Evolutionary conservation across 2,113 vertebrate genomes (phyloP).

Genomic region (Etheostoma cragini): DNA sequence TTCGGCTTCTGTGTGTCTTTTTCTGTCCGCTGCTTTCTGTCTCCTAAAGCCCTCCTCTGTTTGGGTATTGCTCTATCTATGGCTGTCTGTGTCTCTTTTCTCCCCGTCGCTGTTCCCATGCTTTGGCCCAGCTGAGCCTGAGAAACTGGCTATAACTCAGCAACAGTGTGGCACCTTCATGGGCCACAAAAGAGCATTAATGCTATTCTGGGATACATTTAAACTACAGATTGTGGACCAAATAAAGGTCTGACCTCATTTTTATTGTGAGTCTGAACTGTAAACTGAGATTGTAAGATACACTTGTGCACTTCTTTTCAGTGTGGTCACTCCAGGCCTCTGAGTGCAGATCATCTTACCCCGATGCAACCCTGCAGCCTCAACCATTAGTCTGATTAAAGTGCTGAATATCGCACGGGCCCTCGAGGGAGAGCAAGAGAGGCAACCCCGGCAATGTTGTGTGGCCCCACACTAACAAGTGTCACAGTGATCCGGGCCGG

Average conservation of each 20-base stretch:
- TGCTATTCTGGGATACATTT: conserved; percentile 42
- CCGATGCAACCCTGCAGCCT: conserved; percentile 49
- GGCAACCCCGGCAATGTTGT: conserved; percentile 47
- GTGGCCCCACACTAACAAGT: conserved; percentile 79
- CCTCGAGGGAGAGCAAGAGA: conserved; percentile 44
- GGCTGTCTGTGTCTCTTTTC: conserved; percentile 62
- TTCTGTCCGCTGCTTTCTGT: conserved; percentile 68
- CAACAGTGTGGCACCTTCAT: conserved; percentile 28
- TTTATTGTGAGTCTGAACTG: conserved; percentile 64
- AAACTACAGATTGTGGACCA: conserved; percentile 34
- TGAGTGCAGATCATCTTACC: conserved; percentile 75
- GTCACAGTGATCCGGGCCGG: conserved; percentile 73
- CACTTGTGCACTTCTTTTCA: conserved; percentile 70
- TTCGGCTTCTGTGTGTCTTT: conserved; percentile 70
- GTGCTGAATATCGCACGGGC: conserved; percentile 45
- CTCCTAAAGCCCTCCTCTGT: conserved; percentile 69
- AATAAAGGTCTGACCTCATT: conserved; percentile 70
- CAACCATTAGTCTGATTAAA: conserved; percentile 68
- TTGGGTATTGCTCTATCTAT: conserved; percentile 53
- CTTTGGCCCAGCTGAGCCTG: conserved; percentile 39
- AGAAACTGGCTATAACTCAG: conserved; percentile 41
- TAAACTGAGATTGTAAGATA: conserved; percentile 75
- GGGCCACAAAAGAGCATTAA: conserved; percentile 42
- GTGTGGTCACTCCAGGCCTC: conserved; percentile 50
- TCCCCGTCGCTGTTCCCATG: conserved; percentile 61